phyloP scores from a whole-genome alignment of 2,888 invertebrate species.

The Petrophora chlorosata region DNA sequence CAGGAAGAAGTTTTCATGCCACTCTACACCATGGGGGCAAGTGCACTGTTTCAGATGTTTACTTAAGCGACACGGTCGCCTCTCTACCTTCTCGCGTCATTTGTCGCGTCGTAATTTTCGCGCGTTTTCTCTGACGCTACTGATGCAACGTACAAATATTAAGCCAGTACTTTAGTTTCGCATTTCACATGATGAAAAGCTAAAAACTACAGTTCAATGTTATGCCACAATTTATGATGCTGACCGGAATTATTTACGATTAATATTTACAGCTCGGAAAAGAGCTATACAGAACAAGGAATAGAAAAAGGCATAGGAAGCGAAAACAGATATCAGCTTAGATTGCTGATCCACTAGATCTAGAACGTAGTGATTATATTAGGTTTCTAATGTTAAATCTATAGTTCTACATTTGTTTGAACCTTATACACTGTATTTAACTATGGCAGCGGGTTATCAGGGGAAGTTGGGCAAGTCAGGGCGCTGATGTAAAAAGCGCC shows the following conservation, averaged over 20 bases:
- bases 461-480: conserved; percentile 54
- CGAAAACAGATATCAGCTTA: too few relatives aligned
- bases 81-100: conserved; percentile 20
- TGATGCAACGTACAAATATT: neutral
- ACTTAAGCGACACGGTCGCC: conserved; percentile 17
- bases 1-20: conserved; percentile 3
- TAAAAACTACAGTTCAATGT: too few relatives aligned
- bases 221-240: too few relatives aligned
- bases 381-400: too few relatives aligned
- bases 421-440: conserved; percentile 6
- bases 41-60: conserved; percentile 15
- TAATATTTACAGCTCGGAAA: too few relatives aligned
- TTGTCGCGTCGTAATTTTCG: conserved; percentile 23
- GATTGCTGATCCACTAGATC: too few relatives aligned
- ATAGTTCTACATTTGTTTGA: neutral
- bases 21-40: conserved; percentile 7
- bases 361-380: too few relatives aligned
- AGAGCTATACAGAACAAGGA: too few relatives aligned
- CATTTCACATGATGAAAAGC: neutral
- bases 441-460: conserved; percentile 47
- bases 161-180: conserved; percentile 3
- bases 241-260: too few relatives aligned
- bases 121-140: conserved; percentile 30
- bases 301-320: too few relatives aligned
- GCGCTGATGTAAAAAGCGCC: conserved; percentile 57